Evolutionary conservation across 2,113 vertebrate genomes (phyloP), one percentile per base, ranked within the genome.

Genomic region (Phainopepla nitens): DNA sequence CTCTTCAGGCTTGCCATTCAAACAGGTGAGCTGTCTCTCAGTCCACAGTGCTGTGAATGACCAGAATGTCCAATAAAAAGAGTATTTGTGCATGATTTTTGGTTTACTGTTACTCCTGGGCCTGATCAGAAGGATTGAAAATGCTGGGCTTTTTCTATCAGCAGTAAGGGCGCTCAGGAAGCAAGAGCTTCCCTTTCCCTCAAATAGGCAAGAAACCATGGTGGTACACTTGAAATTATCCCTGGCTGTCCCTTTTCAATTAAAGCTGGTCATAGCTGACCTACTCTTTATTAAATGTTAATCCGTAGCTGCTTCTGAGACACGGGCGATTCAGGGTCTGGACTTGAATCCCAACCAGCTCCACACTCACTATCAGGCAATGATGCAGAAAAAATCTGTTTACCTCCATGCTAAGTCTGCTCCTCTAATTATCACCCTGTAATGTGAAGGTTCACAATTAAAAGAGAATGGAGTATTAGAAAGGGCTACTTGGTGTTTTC

Each of bases 271-370:
- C 95, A 97, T 96, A 97, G 91, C 56, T 95, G 97, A 97, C 94
- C 96, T 95, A 17, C 57, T 97, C 85, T 96, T 98, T 97, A 97
- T 98, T 97, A 97, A 96, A 94, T 45, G 33, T 92, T 97, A 97
- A 97, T 97, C 96, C 66, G 2, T 93, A 76, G 84, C 93, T 91
- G 49, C 87, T 86, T 93, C 81, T 95, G 83, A 96, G 91, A 70
- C 81, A 91, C 41, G 70, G 90, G 57, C 2, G 3, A 76, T 92
- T 97, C 94, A 89, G 88, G 61, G 73, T 82, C 91, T 97, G 92
- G 82, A 82, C 96, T 82, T 95, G 94, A 97, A 95, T 95, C 81
- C 92, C 78, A 96, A 82, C 68, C 79, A 96, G 53, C 44, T 88
- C 39, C 73, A 31, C 18, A 11, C 60, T 66, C 28, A 7, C 58